Percentiles rank a stretch among this genome's conserved stretches.
phyloP scores from a whole-genome alignment of 2,797 vertebrate species.

The Ctenosaura bakeri region DNA sequence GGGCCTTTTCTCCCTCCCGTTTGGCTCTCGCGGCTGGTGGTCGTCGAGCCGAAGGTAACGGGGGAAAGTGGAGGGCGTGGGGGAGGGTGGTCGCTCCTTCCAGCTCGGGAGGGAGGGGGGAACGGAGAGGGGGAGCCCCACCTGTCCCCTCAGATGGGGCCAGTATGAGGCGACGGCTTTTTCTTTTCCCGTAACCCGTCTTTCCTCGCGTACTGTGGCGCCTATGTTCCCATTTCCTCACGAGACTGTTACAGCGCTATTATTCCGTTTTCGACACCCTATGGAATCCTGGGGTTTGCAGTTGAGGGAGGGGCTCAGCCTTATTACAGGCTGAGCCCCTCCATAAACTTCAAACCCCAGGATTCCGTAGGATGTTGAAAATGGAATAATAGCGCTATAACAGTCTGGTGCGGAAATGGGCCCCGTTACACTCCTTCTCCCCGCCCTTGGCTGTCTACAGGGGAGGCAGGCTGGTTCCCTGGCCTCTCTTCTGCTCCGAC shows the following conservation, averaged over 20 bases:
- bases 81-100: constrained; percentile 32
- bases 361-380: too few relatives aligned
- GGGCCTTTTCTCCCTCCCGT: neutral
- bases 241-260: too few relatives aligned
- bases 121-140: neutral
- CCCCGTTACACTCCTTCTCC: too few relatives aligned
- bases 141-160: neutral
- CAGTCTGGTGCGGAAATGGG: too few relatives aligned
- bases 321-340: too few relatives aligned
- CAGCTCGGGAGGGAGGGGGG: neutral
- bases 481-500: neutral
- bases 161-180: neutral
- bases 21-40: neutral
- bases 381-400: too few relatives aligned
- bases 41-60: neutral
- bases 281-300: too few relatives aligned
- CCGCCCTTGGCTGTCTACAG: neutral
- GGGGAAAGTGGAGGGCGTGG: too few relatives aligned
- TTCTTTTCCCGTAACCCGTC: neutral
- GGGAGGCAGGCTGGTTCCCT: neutral
- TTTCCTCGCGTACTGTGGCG: neutral
- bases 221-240: too few relatives aligned
- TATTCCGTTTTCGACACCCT: too few relatives aligned
- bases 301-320: too few relatives aligned
- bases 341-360: too few relatives aligned